Conservation (phyloP, 2,113 vertebrate genomes). For the Pteronura brasiliensis region DNA sequence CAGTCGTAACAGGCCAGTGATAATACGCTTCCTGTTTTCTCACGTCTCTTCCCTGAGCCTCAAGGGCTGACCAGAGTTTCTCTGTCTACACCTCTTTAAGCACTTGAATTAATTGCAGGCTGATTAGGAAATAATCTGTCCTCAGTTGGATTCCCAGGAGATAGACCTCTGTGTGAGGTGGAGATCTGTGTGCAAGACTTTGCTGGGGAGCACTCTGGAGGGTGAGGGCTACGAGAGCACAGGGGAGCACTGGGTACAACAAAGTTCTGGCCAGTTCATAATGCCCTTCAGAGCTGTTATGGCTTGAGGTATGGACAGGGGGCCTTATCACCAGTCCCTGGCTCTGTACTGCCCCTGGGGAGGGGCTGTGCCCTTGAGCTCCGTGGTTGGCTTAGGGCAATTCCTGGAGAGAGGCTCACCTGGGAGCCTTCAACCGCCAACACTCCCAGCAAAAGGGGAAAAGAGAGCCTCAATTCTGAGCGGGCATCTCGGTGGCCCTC, state of each 20-base stretch:
- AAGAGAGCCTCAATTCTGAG: neutral
- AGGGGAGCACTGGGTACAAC: neutral
- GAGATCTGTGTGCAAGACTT: neutral
- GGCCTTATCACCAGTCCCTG: neutral
- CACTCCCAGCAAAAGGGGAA: neutral
- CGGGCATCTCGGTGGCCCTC: no score
- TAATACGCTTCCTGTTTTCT: neutral
- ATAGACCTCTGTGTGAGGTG: neutral
- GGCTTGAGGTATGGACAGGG: neutral
- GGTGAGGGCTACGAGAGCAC: neutral
- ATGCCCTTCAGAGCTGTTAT: neutral
- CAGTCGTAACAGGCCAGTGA: neutral
- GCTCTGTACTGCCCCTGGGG: neutral
- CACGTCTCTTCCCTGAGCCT: neutral
- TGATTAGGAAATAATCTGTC: neutral
- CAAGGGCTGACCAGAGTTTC: neutral
- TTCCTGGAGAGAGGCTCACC: neutral
- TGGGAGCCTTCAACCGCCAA: neutral
- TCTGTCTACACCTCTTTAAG: neutral
- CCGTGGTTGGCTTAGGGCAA: neutral
- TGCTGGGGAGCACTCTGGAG: rapidly evolving
- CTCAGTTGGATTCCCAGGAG: neutral
- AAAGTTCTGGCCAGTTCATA: neutral
- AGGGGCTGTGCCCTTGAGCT: neutral
- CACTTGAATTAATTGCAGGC: neutral